phyloP scores from a whole-genome alignment of 2,888 invertebrate species.

The Synanthedon andrenaeformis region DNA sequence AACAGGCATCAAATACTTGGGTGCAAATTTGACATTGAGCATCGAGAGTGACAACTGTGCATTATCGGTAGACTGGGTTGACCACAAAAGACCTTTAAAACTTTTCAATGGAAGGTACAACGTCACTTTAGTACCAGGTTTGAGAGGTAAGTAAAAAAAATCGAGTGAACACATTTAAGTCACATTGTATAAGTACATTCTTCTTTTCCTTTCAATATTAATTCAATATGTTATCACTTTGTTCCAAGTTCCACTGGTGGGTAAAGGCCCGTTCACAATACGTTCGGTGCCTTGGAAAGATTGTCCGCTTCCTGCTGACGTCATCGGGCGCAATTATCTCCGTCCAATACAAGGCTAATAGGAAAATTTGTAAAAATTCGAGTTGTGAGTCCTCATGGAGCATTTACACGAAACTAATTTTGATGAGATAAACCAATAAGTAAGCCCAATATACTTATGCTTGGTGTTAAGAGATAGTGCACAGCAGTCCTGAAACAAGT shows the following conservation, averaged over 20 bases:
- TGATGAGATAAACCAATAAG: no score
- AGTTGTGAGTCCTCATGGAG: no score
- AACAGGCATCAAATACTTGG: constrained; percentile 58
- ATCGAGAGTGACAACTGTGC: constrained; percentile 28
- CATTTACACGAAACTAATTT: no score
- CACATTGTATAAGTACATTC: background rate
- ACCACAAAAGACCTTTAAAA: constrained; percentile 39
- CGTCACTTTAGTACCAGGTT: constrained; percentile 44
- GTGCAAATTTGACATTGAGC: constrained; percentile 44
- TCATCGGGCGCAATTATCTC: constrained; percentile 49
- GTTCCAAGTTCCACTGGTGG: constrained; percentile 36
- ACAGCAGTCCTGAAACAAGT: no score
- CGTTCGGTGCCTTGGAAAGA: constrained; percentile 43
- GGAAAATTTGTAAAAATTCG: background rate
- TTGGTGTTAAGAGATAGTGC: no score
- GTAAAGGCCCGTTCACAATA: constrained; percentile 51
- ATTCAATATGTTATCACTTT: no score
- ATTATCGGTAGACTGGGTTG: constrained; percentile 34
- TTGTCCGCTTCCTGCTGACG: constrained; percentile 51
- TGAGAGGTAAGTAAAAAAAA: constrained; percentile 30
- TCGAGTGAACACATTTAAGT: no score
- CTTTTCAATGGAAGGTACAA: constrained; percentile 47
- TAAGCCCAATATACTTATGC: no score
- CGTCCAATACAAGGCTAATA: constrained; percentile 24
- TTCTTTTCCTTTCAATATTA: no score